Base-by-base conservation (phyloP, 1,140 invertebrate genomes). In the Hormaphis cornu region DNA sequence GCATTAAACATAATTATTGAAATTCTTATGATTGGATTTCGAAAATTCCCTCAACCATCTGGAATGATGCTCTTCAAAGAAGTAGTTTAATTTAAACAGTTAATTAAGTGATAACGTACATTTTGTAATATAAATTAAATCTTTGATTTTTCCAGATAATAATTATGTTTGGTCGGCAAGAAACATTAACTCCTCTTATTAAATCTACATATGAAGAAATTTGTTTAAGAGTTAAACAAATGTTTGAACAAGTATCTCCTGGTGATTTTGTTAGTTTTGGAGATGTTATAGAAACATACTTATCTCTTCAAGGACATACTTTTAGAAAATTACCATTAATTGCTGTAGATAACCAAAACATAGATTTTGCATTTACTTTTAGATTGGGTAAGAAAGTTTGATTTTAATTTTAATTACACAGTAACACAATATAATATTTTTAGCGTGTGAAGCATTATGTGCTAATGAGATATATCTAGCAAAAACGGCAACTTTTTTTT, bases 141-240 rank as follows among this genome's bases (percentile, higher is more conserved):
- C 3, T 28, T 18, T n/a, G n/a, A n/a, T n/a, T 28, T 14, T 61
- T 28, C 14, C 50, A 66, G 61, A 33, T 50, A 33, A 20, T 66
- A 37, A 66, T 66, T 14, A 50, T 66, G 61, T 66, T 66, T 50
- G 61, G 61, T 7, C 24, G 28, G 4, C 44, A 66, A 16, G 30
- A 66, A n/a, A 20, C 12, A 22, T 35, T 35, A 50, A 30, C 35
- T 50, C 44, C 40, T 10, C n/a, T 66, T 16, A 50, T 66, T 33
- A 66, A 50, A 50, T 46, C 61, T 48, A 66, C 61, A 9, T 66
- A 66, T 24, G 61, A 66, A 50, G 42, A 66, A 66, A 66, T 66
- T 33, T 66, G 61, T 50, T 14, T 48, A 37, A 50, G 44, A 66
- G 14, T 66, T 35, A 46, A 66, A 33, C 35, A 12, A 22, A 33